A percentile compares a stretch with the other conserved stretches of the same genome.
Evolutionary conservation across 2,888 invertebrate species (phyloP).

Genomic region (Drosophila quasianomalipes): DNA sequence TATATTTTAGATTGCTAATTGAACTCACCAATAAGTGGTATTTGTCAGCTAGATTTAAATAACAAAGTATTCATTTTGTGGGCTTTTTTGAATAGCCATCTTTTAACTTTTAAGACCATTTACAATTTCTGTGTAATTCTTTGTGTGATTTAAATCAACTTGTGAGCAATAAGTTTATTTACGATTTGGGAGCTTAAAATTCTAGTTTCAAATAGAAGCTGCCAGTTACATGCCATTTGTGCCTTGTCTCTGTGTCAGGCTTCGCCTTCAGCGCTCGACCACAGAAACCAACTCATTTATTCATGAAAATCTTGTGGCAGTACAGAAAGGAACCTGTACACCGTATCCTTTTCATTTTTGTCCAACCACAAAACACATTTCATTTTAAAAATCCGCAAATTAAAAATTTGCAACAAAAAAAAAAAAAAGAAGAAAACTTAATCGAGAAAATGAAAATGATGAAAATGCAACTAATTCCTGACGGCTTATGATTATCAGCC

Average conservation of each 20-base stretch:
- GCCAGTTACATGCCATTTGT: slow-evolving; percentile 54
- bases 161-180: slow-evolving; percentile 4
- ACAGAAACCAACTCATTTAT: slow-evolving; percentile 79
- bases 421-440: slow-evolving; percentile 31
- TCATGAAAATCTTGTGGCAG: slow-evolving; percentile 76
- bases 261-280: slow-evolving; percentile 56
- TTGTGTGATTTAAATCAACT: slow-evolving; percentile 1
- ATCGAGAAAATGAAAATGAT: slow-evolving; percentile 68
- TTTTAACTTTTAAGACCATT: neutral
- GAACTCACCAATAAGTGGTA: neutral
- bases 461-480: slow-evolving; percentile 81
- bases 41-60: neutral
- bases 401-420: slow-evolving; percentile 11
- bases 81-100: neutral
- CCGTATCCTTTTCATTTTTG: slow-evolving; percentile 78
- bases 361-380: slow-evolving; percentile 75
- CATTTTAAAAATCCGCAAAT: slow-evolving; percentile 58
- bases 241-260: slow-evolving; percentile 45
- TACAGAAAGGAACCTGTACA: slow-evolving; percentile 60
- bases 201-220: slow-evolving; percentile 47
- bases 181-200: slow-evolving; percentile 9
- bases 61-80: neutral
- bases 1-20: neutral
- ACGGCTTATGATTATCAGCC: slow-evolving; percentile 72
- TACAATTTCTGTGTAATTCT: neutral